Percentiles rank a stretch among this genome's conserved stretches.
phyloP scores from a whole-genome alignment of 2,113 vertebrate species.

The Acinonyx jubatus region DNA sequence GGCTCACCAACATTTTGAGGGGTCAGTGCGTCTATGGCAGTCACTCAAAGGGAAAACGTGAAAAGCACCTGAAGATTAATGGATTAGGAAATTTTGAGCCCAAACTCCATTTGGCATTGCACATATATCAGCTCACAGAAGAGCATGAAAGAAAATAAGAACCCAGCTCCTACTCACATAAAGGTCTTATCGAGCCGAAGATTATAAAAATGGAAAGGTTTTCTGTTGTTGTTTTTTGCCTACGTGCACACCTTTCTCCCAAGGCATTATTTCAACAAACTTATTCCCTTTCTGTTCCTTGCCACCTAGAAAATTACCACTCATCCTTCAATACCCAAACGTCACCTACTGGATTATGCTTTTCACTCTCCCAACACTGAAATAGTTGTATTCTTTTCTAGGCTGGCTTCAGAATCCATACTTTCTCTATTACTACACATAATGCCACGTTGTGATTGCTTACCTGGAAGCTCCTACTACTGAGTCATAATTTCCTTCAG shows the following conservation, averaged over 20 bases:
- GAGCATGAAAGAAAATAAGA: slow-evolving; percentile 25
- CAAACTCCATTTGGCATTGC: slow-evolving; percentile 16
- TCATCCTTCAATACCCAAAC: not conserved
- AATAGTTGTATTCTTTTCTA: not conserved
- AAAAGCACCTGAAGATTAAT: slow-evolving; percentile 62
- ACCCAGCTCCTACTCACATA: not conserved
- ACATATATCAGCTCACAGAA: slow-evolving; percentile 54
- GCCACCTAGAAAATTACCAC: not conserved
- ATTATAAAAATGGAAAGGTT: slow-evolving; percentile 29
- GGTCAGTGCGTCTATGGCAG: slow-evolving; percentile 36
- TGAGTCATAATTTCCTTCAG: not conserved
- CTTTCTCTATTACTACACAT: not conserved
- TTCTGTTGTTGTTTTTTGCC: not conserved
- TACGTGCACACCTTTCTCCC: not conserved
- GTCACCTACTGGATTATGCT: not conserved
- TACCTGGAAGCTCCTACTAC: not conserved
- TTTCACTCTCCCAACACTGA: not conserved
- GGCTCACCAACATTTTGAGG: not conserved
- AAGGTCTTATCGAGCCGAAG: not conserved
- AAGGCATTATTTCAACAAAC: not conserved
- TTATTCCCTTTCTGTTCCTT: not conserved
- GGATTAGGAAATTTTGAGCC: slow-evolving; percentile 36
- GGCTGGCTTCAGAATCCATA: not conserved
- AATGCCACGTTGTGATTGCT: not conserved
- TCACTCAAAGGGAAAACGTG: slow-evolving; percentile 57